Percentiles rank a stretch among this genome's conserved stretches.
phyloP scores from a whole-genome alignment of 64 coral and sea anemone genomes.

The Catalaphyllia jardinei region DNA sequence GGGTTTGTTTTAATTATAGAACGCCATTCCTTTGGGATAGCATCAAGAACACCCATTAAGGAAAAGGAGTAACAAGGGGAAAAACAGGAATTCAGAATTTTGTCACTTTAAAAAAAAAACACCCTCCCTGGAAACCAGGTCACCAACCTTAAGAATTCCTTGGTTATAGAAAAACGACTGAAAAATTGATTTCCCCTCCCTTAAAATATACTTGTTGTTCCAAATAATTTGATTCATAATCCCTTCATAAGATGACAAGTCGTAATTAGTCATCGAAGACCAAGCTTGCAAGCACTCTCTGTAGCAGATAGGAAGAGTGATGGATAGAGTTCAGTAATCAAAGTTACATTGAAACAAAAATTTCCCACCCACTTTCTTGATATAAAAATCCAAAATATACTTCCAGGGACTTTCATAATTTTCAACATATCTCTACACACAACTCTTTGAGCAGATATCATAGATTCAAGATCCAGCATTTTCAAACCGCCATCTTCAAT shows the following conservation, averaged over 20 bases:
- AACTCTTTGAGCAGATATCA: constrained; percentile 18
- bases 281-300: too few relatives aligned
- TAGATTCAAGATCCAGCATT: constrained; percentile 32
- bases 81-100: constrained; percentile 13
- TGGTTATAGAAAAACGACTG: not conserved
- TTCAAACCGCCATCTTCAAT: too few relatives aligned
- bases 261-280: too few relatives aligned
- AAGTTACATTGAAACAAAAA: too few relatives aligned
- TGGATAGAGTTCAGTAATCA: too few relatives aligned
- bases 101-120: constrained; percentile 4
- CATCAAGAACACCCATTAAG: constrained; percentile 24
- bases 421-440: too few relatives aligned
- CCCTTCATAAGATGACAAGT: too few relatives aligned
- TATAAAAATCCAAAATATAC: not conserved
- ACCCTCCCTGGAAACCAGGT: constrained; percentile 8
- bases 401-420: too few relatives aligned
- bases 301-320: too few relatives aligned
- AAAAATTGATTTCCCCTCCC: constrained; percentile 7
- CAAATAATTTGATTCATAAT: too few relatives aligned
- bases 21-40: constrained; percentile 20
- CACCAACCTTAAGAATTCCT: constrained; percentile 1
- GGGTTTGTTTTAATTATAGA: constrained; percentile 17
- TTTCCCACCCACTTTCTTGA: constrained; percentile 3
- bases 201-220: too few relatives aligned
- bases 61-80: too few relatives aligned